Evolutionary conservation across 2,888 invertebrate species (phyloP).

Genomic region (Drosophila yooni): DNA sequence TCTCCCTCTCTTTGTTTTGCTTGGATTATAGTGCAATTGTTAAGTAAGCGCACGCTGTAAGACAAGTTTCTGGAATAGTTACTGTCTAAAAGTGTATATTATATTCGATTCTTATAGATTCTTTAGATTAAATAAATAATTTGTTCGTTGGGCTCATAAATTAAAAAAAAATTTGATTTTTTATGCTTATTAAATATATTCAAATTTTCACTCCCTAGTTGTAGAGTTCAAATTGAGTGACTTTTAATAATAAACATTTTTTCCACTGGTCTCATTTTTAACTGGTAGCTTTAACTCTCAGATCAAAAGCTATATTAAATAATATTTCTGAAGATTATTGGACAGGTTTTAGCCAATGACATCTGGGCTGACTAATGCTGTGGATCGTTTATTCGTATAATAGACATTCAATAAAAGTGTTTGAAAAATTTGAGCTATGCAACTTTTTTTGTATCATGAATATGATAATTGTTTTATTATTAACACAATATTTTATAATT

Average conservation of each 20-base stretch:
- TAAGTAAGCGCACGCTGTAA: slow-evolving; percentile 24
- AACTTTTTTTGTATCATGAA: neutral
- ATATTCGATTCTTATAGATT: neutral
- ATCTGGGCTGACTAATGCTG: neutral
- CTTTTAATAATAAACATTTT: neutral
- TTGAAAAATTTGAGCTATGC: neutral
- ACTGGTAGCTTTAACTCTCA: neutral
- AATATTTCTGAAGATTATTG: neutral
- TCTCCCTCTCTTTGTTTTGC: slow-evolving; percentile 32
- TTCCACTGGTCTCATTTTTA: neutral
- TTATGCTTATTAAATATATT: neutral
- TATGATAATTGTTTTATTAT: neutral
- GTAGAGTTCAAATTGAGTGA: neutral
- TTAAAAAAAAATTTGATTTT: neutral
- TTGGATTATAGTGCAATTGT: slow-evolving; percentile 31
- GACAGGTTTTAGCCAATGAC: neutral
- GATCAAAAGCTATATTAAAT: neutral
- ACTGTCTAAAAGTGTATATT: neutral
- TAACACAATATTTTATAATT: neutral
- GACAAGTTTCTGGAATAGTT: neutral
- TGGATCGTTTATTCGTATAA: neutral
- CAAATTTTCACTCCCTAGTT: neutral
- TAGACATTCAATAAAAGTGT: neutral
- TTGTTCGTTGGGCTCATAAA: neutral
- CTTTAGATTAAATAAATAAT: neutral